Percentiles rank a stretch among this genome's conserved stretches.
phyloP scores from a whole-genome alignment of 1,140 invertebrate species.

The Hyles vespertilio region DNA sequence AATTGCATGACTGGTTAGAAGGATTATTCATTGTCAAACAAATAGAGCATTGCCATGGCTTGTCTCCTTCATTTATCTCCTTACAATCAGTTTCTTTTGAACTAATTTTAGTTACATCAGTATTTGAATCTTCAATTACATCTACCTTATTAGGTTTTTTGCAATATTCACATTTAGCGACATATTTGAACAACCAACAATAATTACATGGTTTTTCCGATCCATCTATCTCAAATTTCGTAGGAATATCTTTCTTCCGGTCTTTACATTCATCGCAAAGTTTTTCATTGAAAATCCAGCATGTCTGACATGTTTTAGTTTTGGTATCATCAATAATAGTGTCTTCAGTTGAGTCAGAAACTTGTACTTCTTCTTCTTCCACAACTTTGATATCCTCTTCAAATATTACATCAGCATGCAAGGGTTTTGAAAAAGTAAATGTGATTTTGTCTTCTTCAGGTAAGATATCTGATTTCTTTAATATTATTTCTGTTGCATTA shows the following conservation, averaged over 20 bases:
- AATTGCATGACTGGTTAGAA: slow-evolving; percentile 29
- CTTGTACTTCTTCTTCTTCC: slow-evolving; percentile 2
- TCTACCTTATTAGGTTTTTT: slow-evolving; percentile 21
- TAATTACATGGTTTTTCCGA: slow-evolving; percentile 23
- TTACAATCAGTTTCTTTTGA: no score
- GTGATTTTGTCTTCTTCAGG: no score
- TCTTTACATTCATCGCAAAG: slow-evolving; percentile 27
- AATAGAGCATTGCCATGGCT: slow-evolving; percentile 39
- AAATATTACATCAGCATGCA: no score
- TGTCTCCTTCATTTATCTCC: neutral
- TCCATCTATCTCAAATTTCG: neutral
- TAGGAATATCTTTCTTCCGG: neutral
- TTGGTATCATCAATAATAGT: neutral
- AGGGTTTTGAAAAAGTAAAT: no score
- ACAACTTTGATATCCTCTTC: neutral
- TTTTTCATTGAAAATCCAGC: slow-evolving; percentile 46
- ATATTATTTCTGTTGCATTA: no score
- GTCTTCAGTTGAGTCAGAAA: no score
- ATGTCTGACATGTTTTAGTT: slow-evolving; percentile 31
- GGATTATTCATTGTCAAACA: slow-evolving; percentile 35
- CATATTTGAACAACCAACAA: slow-evolving; percentile 43
- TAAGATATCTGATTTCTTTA: no score
- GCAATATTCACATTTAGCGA: slow-evolving; percentile 37
- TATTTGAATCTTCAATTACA: neutral
- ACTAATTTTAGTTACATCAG: neutral